Conservation (phyloP, 2,797 vertebrate genomes). For the Percopsis omiscomaycus region DNA sequence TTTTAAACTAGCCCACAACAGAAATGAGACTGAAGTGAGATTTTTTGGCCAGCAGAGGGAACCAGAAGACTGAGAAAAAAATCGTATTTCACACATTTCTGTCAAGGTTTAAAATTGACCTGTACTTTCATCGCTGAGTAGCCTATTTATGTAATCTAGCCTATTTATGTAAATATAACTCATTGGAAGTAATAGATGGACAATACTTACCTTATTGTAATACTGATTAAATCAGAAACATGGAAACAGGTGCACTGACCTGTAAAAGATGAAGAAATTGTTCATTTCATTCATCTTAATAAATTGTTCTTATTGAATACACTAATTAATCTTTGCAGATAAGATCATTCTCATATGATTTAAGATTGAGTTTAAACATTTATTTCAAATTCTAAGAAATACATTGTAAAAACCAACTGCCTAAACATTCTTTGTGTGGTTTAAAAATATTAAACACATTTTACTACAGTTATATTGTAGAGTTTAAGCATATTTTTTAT, state of each 20-base stretch:
- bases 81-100: background rate
- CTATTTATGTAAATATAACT: background rate
- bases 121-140: too few species aligned
- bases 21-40: slow-evolving; percentile 4
- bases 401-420: background rate
- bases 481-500: slow-evolving; percentile 24
- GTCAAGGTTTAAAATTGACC: background rate
- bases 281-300: too few species aligned
- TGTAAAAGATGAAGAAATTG: too few species aligned
- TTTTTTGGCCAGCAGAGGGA: slow-evolving; percentile 64
- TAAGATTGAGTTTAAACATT: slow-evolving; percentile 18
- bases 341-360: slow-evolving; percentile 9
- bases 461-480: slow-evolving; percentile 15
- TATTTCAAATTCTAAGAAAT: slow-evolving; percentile 1
- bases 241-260: too few species aligned
- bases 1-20: background rate
- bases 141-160: background rate
- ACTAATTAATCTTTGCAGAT: background rate
- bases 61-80: slow-evolving; percentile 52
- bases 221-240: too few species aligned
- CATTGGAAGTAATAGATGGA: background rate
- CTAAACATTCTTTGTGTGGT: slow-evolving; percentile 30
- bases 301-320: too few species aligned
- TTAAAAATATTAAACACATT: slow-evolving; percentile 33
- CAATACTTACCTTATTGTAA: too few species aligned